A percentile compares a stretch with the other conserved stretches of the same genome.
Conservation (phyloP, 2,797 vertebrate genomes). For the Vultur gryphus region DNA sequence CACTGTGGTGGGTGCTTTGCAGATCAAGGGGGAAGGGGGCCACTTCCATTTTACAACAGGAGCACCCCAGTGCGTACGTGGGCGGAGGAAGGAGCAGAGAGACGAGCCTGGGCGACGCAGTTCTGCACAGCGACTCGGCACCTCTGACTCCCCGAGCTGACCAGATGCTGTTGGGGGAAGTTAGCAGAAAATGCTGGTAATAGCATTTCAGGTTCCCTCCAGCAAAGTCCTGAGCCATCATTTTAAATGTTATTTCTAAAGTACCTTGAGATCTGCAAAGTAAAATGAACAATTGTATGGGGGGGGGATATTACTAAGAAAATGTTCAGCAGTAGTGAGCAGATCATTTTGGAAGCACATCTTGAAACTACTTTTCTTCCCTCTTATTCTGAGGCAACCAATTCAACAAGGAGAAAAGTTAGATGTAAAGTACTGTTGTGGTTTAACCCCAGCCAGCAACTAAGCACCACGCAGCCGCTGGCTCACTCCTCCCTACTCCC, state of each 20-base stretch:
- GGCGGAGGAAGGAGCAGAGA: not conserved
- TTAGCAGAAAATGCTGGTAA: not conserved
- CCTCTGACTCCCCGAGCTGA: not conserved
- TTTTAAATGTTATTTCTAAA: not conserved
- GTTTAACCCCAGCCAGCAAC: too few species aligned
- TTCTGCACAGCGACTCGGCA: not conserved
- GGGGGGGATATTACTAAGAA: not conserved
- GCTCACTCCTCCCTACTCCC: too few species aligned
- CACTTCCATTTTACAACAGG: rapidly evolving
- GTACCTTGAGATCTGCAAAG: not conserved
- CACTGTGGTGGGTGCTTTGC: not conserved
- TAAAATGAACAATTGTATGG: not conserved
- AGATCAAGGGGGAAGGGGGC: not conserved
- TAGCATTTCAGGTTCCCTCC: not conserved
- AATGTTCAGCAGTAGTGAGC: rapidly evolving
- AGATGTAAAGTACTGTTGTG: too few species aligned
- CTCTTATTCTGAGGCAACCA: not conserved
- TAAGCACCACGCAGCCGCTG: too few species aligned
- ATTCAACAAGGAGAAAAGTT: not conserved
- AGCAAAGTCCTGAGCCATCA: not conserved
- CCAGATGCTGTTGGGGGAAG: not conserved
- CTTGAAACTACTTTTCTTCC: not conserved
- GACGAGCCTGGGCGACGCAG: rapidly evolving
- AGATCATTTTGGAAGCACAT: not conserved
- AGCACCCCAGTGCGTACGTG: not conserved